Conservation (phyloP, 2,797 vertebrate genomes). For the Menidia menidia region DNA sequence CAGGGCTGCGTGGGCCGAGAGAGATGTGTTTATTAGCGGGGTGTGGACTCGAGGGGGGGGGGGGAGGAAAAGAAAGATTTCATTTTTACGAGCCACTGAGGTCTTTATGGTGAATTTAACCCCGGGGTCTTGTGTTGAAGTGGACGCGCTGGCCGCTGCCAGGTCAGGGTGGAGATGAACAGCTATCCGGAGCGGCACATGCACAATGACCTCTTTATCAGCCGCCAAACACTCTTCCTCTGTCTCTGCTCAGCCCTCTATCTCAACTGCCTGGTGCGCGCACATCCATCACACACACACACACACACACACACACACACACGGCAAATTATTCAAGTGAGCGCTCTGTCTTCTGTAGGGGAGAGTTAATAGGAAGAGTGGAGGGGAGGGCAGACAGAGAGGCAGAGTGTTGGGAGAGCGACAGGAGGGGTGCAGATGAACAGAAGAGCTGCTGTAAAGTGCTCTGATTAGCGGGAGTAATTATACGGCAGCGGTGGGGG, state of each 20-base stretch:
- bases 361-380: slow-evolving; percentile 70
- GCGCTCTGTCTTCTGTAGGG: slow-evolving; percentile 65
- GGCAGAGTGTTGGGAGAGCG: slow-evolving; percentile 66
- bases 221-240: slow-evolving; percentile 68
- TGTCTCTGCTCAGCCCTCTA: slow-evolving; percentile 60
- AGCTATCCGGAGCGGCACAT: slow-evolving; percentile 62
- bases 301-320: slow-evolving; percentile 50
- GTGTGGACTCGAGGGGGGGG: slow-evolving; percentile 52
- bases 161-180: slow-evolving; percentile 72
- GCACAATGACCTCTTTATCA: slow-evolving; percentile 81
- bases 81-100: slow-evolving; percentile 70
- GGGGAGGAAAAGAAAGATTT: slow-evolving; percentile 34
- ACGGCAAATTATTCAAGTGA: slow-evolving; percentile 64
- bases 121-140: slow-evolving; percentile 59
- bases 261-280: slow-evolving; percentile 58
- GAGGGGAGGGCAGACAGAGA: slow-evolving; percentile 68
- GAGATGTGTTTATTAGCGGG: slow-evolving; percentile 73
- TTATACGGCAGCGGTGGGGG: slow-evolving; percentile 79
- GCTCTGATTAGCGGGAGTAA: slow-evolving; percentile 85
- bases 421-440: slow-evolving; percentile 70
- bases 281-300: slow-evolving; percentile 65
- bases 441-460: slow-evolving; percentile 85
- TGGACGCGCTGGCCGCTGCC: slow-evolving; percentile 51
- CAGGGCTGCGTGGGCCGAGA: slow-evolving; percentile 16
- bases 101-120: slow-evolving; percentile 72